Conservation (phyloP, 2,113 vertebrate species). For the Platichthys stellatus region DNA sequence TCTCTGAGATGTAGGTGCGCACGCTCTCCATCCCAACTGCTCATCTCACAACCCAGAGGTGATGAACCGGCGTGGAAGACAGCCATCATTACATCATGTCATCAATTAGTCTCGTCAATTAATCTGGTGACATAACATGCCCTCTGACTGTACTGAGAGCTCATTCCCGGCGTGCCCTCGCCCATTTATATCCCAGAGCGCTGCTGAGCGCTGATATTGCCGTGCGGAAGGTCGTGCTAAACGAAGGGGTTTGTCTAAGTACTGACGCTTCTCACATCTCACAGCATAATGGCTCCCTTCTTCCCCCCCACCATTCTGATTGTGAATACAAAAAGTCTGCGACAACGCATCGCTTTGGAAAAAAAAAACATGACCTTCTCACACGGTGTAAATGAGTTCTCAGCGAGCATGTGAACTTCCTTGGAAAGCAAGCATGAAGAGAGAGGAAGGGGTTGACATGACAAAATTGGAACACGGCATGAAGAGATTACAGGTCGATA, state of each 20-base stretch:
- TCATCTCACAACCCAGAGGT: constrained; percentile 37
- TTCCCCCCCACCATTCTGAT: not conserved
- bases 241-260: constrained; percentile 22
- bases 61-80: constrained; percentile 48
- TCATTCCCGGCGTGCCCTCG: constrained; percentile 46
- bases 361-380: constrained; percentile 14
- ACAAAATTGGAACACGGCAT: constrained; percentile 17
- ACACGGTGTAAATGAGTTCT: constrained; percentile 6
- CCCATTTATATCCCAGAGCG: constrained; percentile 33
- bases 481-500: constrained; percentile 22
- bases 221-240: constrained; percentile 44
- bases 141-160: constrained; percentile 34
- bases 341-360: constrained; percentile 12
- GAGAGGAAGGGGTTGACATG: constrained; percentile 6
- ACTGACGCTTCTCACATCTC: constrained; percentile 29
- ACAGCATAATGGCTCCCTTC: constrained; percentile 1
- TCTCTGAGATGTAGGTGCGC: not conserved
- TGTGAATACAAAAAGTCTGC: constrained; percentile 9
- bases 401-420: constrained; percentile 14
- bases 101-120: constrained; percentile 67
- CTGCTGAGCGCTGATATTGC: constrained; percentile 60
- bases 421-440: not conserved
- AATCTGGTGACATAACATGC: constrained; percentile 56
- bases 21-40: not conserved
- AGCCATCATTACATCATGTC: constrained; percentile 46